Evolutionary conservation across 2,797 vertebrate genomes (phyloP).

Genomic region (Harpagifer antarcticus): DNA sequence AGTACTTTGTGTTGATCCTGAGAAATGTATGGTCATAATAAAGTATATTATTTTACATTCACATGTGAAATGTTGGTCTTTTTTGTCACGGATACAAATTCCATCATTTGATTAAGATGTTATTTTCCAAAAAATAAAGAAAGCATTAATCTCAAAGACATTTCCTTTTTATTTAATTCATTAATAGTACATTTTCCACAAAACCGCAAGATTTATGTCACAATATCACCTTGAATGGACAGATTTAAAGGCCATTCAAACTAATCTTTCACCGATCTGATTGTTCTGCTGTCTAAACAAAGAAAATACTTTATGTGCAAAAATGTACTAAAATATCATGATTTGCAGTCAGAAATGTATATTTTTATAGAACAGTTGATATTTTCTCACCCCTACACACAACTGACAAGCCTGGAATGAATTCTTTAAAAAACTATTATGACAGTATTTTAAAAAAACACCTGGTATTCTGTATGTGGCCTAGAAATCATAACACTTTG

Average conservation of each 20-base stretch:
- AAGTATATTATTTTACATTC: slow-evolving; percentile 84
- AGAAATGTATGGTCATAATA: slow-evolving; percentile 83
- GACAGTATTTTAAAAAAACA: neutral
- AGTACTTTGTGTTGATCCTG: slow-evolving; percentile 81
- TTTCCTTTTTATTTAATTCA: no score
- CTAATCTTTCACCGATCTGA: neutral
- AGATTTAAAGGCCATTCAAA: slow-evolving; percentile 1
- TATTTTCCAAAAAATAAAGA: neutral
- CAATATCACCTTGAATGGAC: neutral
- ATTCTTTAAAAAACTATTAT: slow-evolving; percentile 36
- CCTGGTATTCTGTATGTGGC: slow-evolving; percentile 8
- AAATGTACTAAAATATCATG: neutral
- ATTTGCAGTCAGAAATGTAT: neutral
- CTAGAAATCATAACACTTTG: slow-evolving; percentile 21
- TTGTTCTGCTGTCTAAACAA: slow-evolving; percentile 12
- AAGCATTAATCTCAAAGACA: neutral
- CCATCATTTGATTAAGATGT: neutral
- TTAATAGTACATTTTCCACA: neutral
- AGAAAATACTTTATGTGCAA: slow-evolving; percentile 7
- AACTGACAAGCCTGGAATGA: slow-evolving; percentile 8
- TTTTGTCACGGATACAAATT: neutral
- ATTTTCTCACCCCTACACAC: slow-evolving; percentile 9
- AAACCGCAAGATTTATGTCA: neutral
- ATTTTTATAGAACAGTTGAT: neutral
- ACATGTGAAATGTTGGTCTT: slow-evolving; percentile 26